A percentile compares a stretch with the other conserved stretches of the same genome.
These are phyloP conservation scores for Sylvia atricapilla DNA, from an alignment of 2,113 vertebrate genomes.

Conservation along the genomic window DNA sequence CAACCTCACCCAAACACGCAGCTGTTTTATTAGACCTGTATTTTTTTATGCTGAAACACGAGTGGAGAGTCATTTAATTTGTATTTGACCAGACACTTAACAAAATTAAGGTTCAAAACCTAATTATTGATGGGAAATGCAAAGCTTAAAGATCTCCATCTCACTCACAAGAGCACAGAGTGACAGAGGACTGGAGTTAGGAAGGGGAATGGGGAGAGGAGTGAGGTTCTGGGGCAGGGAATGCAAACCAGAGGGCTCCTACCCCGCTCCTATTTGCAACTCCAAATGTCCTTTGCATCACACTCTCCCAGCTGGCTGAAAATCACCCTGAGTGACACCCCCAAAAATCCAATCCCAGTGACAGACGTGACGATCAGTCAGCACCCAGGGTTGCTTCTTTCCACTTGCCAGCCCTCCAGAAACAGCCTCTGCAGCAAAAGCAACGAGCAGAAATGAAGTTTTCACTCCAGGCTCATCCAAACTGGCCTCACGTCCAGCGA, in stretches of 20 bases:
- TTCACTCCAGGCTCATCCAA: neutral
- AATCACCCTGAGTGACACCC: neutral
- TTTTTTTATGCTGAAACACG: neutral
- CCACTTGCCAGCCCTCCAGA: neutral
- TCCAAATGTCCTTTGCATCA: neutral
- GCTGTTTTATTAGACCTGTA: neutral
- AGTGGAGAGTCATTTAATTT: neutral
- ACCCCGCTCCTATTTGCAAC: neutral
- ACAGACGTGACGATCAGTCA: neutral
- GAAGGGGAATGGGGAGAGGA: neutral
- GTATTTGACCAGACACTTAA: neutral
- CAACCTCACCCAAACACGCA: neutral
- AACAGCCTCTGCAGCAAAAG: neutral
- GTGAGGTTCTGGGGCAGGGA: neutral
- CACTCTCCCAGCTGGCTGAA: neutral
- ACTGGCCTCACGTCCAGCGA: fast-evolving
- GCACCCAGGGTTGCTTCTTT: neutral
- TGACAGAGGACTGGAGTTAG: neutral
- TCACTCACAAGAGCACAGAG: neutral
- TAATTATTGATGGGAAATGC: neutral
- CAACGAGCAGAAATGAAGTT: neutral
- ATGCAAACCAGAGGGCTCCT: neutral
- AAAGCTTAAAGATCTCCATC: neutral
- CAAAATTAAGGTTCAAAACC: neutral
- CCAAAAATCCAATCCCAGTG: neutral